A percentile compares a stretch with the other conserved stretches of the same genome.
Conservation (phyloP, 2,113 vertebrate species). For the Buteo buteo region DNA sequence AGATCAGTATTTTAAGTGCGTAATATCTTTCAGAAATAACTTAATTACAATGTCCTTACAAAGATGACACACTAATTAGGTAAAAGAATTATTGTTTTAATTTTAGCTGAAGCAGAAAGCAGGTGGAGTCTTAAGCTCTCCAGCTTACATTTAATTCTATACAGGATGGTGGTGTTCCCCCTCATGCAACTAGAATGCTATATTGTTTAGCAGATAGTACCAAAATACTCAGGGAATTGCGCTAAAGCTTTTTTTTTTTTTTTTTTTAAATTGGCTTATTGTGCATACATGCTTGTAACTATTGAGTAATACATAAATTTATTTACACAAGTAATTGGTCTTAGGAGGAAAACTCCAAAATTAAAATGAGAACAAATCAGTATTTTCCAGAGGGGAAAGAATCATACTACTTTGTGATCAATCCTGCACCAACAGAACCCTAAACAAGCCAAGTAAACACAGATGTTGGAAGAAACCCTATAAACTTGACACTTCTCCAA, state of each 20-base stretch:
- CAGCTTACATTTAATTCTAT: not conserved
- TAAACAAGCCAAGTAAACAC: not conserved
- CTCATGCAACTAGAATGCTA: not conserved
- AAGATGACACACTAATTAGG: not conserved
- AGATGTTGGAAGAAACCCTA: not conserved
- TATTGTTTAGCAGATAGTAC: not conserved
- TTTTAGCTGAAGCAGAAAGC: not conserved
- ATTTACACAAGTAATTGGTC: not conserved
- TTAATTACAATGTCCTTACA: not conserved
- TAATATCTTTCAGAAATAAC: not conserved
- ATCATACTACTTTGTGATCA: not conserved
- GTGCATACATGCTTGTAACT: not conserved
- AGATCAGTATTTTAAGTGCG: not conserved
- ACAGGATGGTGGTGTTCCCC: not conserved
- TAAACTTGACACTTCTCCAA: not conserved
- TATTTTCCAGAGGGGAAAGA: not conserved
- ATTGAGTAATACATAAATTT: not conserved
- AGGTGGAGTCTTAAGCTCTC: not conserved
- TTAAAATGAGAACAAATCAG: not conserved
- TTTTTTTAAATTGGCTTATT: not conserved
- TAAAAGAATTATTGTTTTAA: not conserved
- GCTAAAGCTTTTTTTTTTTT: not conserved
- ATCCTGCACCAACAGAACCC: not conserved
- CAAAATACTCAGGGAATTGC: not conserved
- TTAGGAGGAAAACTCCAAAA: not conserved